phyloP scores from a whole-genome alignment of 1,140 invertebrate species.

The Marisa cornuarietis region DNA sequence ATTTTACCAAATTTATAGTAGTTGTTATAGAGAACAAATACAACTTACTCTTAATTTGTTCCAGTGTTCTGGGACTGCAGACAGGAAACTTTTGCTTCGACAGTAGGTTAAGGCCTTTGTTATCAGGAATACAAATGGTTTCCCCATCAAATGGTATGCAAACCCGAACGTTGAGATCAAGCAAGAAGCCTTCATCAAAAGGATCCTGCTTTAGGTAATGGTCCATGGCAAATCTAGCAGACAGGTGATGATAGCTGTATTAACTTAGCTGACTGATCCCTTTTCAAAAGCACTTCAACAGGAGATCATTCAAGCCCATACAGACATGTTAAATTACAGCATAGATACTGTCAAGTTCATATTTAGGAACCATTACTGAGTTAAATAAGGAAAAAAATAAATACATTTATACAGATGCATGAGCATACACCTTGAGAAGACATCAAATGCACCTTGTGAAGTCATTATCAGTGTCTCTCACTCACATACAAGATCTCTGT shows the following conservation, averaged over 20 bases:
- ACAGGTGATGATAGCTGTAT: not conserved
- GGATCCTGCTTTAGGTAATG: not conserved
- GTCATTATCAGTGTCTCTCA: too few relatives aligned
- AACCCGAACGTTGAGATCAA: constrained; percentile 36
- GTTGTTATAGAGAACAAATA: too few relatives aligned
- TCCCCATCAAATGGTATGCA: constrained; percentile 43
- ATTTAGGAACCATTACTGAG: too few relatives aligned
- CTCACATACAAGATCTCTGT: too few relatives aligned
- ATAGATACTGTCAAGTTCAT: not conserved
- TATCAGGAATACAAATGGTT: constrained; percentile 37
- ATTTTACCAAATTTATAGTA: too few relatives aligned
- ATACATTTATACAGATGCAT: too few relatives aligned
- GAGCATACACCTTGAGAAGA: too few relatives aligned
- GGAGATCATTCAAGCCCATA: too few relatives aligned
- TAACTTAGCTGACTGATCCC: too few relatives aligned
- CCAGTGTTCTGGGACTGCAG: constrained; percentile 28
- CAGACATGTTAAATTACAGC: not conserved
- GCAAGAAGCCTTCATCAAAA: constrained; percentile 3
- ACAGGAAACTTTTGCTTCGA: constrained; percentile 34
- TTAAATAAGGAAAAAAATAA: too few relatives aligned
- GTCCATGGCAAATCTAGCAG: not conserved
- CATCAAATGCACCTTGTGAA: too few relatives aligned
- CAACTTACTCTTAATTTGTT: constrained; percentile 24
- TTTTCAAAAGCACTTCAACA: too few relatives aligned
- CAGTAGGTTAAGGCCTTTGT: constrained; percentile 35